Evolutionary conservation across 2,797 vertebrate genomes (phyloP).

Genomic region (Choloepus didactylus): DNA sequence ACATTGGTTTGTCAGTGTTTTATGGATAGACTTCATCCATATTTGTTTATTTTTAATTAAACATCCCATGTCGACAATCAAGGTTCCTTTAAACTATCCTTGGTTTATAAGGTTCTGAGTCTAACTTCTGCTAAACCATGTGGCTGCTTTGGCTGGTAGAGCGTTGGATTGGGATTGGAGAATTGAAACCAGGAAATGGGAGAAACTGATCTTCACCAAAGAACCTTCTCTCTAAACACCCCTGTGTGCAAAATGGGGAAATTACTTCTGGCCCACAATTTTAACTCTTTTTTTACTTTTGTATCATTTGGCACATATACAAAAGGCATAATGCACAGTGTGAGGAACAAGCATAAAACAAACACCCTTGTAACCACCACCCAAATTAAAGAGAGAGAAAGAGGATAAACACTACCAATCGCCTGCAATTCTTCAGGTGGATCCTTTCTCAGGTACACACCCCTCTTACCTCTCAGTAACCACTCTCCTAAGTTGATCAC

Average conservation of each 20-base stretch:
- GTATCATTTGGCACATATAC: not conserved
- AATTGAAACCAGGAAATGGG: not conserved
- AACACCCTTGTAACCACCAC: not conserved
- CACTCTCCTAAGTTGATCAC: not conserved
- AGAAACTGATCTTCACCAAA: not conserved
- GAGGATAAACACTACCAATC: not conserved
- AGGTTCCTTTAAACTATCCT: constrained; percentile 1
- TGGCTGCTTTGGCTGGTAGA: not conserved
- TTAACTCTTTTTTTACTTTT: not conserved
- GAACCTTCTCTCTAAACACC: not conserved
- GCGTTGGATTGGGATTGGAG: not conserved
- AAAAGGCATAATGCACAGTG: not conserved
- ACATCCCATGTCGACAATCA: not conserved
- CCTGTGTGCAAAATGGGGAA: not conserved
- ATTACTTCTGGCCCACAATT: not conserved
- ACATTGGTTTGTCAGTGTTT: not conserved
- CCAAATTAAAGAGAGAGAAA: not conserved
- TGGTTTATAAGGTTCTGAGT: not conserved
- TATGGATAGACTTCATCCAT: not conserved
- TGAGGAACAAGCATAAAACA: not conserved
- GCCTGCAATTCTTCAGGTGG: rapidly evolving
- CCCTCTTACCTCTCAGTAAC: not conserved
- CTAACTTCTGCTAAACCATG: not conserved
- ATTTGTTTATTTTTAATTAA: constrained; percentile 50
- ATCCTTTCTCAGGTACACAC: not conserved